Base-by-base conservation (phyloP, 2,113 vertebrate genomes). In the Ptychochromis oligacanthus region DNA sequence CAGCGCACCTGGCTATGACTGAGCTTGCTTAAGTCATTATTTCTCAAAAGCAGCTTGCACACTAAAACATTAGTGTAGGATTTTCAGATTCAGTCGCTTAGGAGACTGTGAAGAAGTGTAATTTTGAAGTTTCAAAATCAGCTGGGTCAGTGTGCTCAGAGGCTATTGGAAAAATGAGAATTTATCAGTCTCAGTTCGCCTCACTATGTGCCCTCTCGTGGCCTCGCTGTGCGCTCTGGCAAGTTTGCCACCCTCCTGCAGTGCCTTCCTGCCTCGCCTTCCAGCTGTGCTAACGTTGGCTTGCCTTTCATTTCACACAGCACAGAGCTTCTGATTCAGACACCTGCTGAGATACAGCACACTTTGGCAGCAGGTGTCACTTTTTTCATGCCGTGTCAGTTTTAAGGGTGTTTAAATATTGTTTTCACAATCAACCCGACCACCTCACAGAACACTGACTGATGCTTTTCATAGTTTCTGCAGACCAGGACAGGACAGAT, bases 201-300 rank as follows among this genome's bases (percentile, higher is more conserved):
- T 54, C 22, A 24, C n/a, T 3, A 36, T 3, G 55, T 40, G 78
- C 67, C 24, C 61, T 59, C 57, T 31, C 60, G 28, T 5, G 22
- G 15, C 55, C 46, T 82, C 59, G 8, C 58, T 9, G 15, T 59
- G 60, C 24, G 67, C 57, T 81, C 52, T 58, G 76, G 13, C 62
- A 78, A 14, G 18, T 58, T 81, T 40, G 77, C 56, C 75, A 14
- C 40, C 1, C 79, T 80, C 83, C 83, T 31, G 77, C 84, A 61
- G 80, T 26, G 72, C 3, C 5, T 59, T 75, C 83, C 83, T 46
- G 79, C 88, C 62, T 77, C 9, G 49, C 2, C 52, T 31, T 56
- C 88, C 83, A 86, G 87, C 89, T 87, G 82, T 64, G 83, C 83
- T 46, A 80, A 61, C n/a, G 24, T 57, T 65, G 76, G 82, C 52